phyloP scores from a whole-genome alignment of 2,888 invertebrate species.

The Amphipoea oculea region DNA sequence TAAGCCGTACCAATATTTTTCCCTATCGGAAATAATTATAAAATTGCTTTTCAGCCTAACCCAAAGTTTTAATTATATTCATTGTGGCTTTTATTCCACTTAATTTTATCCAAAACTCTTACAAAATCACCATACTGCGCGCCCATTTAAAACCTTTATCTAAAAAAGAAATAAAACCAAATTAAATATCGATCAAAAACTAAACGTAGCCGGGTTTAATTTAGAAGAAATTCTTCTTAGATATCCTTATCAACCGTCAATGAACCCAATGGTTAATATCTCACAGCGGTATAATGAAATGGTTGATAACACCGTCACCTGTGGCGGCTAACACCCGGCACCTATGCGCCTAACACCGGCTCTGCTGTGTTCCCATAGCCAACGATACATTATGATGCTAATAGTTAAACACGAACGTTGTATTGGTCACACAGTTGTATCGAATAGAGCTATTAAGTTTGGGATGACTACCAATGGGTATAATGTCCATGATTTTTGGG shows the following conservation, averaged over 20 bases:
- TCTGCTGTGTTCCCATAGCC: conserved; percentile 42
- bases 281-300: conserved; percentile 56
- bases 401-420: conserved; percentile 49
- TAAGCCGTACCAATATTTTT: background rate
- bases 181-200: conserved; percentile 65
- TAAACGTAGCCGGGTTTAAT: conserved; percentile 44
- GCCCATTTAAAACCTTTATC: conserved; percentile 25
- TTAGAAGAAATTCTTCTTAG: conserved; percentile 55
- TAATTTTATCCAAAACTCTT: background rate
- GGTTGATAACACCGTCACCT: conserved; percentile 63
- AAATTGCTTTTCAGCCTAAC: background rate
- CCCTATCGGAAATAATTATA: background rate
- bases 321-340: conserved; percentile 36
- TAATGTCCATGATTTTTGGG: conserved; percentile 23
- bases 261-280: conserved; percentile 50
- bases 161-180: conserved; percentile 54
- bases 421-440: conserved; percentile 54
- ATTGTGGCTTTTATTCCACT: conserved; percentile 2
- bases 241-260: conserved; percentile 61
- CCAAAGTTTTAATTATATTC: background rate
- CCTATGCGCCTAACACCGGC: conserved; percentile 40
- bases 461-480: conserved; percentile 34
- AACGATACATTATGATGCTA: conserved; percentile 56
- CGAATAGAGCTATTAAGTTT: conserved; percentile 61
- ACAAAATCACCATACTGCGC: conserved; percentile 7